A percentile compares a stretch with the other conserved stretches of the same genome.
Evolutionary conservation across 35 echinoderm and acorn worm genomes (phyloP).

Genomic region (Heliocidaris erythrogramma): DNA sequence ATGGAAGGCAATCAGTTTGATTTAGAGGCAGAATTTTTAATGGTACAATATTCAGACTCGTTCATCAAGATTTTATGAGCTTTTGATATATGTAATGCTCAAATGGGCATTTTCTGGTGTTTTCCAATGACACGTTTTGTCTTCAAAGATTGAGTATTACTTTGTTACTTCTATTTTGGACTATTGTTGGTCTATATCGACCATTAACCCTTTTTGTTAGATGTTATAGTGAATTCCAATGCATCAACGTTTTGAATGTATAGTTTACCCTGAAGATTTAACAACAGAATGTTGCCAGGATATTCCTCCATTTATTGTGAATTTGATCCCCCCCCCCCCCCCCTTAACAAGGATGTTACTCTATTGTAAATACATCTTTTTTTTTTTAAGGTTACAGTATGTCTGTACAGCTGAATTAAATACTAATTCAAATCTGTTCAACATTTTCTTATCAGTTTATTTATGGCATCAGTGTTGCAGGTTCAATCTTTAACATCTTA

Average conservation of each 20-base stretch:
- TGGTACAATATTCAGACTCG: background rate
- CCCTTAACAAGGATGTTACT: too few species aligned
- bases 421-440: too few species aligned
- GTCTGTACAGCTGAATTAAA: too few species aligned
- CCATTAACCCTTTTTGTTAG: background rate
- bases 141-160: background rate
- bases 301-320: background rate
- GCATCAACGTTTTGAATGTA: background rate
- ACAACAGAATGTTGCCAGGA: background rate
- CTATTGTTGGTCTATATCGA: background rate
- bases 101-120: background rate
- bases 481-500: too few species aligned
- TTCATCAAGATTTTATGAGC: background rate
- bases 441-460: too few species aligned
- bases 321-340: background rate
- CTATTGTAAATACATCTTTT: too few species aligned
- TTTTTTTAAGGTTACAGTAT: too few species aligned
- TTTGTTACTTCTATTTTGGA: constrained; percentile 5
- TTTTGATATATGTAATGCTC: background rate
- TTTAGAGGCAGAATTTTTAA: background rate
- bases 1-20: background rate
- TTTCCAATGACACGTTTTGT: background rate
- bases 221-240: background rate
- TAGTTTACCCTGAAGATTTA: background rate
- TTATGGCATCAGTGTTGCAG: too few species aligned